phyloP scores from a whole-genome alignment of 2,888 invertebrate genomes.

The Vesta saturnalis region DNA sequence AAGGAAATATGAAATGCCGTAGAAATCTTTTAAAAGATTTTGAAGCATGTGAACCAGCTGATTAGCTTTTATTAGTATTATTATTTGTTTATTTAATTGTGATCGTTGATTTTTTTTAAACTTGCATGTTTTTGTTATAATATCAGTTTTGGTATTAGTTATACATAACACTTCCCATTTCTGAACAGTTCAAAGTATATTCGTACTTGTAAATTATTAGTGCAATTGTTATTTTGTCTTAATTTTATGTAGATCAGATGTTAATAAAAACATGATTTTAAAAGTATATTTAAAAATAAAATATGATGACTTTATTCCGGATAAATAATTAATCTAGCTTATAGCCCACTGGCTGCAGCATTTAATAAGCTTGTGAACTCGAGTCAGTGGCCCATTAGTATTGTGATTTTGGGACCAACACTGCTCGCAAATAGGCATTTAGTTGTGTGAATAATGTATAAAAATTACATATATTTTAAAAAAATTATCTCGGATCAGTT shows the following conservation, averaged over 20 bases:
- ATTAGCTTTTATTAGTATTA: constrained; percentile 21
- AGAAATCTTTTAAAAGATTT: constrained; percentile 65
- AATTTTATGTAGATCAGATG: constrained; percentile 19
- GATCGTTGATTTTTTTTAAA: constrained; percentile 7
- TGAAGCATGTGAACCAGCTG: constrained; percentile 37
- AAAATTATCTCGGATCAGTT: too few relatives aligned
- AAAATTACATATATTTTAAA: too few relatives aligned
- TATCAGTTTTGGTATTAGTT: not conserved
- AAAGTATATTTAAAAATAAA: not conserved
- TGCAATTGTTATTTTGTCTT: constrained; percentile 21
- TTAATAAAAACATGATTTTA: constrained; percentile 10
- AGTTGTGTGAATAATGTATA: too few relatives aligned
- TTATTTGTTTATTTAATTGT: constrained; percentile 6
- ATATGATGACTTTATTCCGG: too few relatives aligned
- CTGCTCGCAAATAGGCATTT: too few relatives aligned
- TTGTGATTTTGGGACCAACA: too few relatives aligned
- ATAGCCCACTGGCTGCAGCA: too few relatives aligned
- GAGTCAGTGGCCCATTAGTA: too few relatives aligned
- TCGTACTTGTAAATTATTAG: constrained; percentile 3
- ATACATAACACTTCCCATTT: not conserved
- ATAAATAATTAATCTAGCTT: too few relatives aligned
- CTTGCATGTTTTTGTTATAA: not conserved
- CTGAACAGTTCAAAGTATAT: not conserved
- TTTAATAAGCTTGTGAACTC: too few relatives aligned
- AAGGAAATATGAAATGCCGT: constrained; percentile 69